Percentiles rank a stretch among this genome's conserved stretches.
Conservation (phyloP, 2,888 invertebrate genomes). For the Gari tellinella region DNA sequence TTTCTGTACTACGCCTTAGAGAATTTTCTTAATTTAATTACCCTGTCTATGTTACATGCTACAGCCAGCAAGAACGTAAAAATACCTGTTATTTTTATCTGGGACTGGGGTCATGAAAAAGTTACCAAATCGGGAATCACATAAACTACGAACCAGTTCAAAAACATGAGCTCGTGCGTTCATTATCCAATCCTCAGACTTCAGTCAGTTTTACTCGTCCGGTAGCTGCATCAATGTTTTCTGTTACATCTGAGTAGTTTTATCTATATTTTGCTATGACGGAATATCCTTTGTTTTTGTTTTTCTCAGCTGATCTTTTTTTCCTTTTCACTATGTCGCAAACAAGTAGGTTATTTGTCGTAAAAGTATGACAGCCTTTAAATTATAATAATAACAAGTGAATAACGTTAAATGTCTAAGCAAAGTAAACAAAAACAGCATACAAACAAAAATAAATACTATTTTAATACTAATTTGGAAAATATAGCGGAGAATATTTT, state of each 20-base stretch:
- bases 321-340: constrained; percentile 28
- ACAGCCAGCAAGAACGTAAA: no score
- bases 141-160: constrained; percentile 72
- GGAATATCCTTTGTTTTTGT: constrained; percentile 46
- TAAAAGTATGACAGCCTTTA: constrained; percentile 8
- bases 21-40: no score
- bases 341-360: constrained; percentile 41
- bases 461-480: no score
- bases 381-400: background rate
- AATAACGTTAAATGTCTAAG: no score
- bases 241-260: background rate
- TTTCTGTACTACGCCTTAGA: no score
- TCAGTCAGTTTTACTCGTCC: background rate
- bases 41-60: no score
- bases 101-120: no score
- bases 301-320: constrained; percentile 42
- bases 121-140: no score
- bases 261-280: constrained; percentile 40
- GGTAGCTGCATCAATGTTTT: constrained; percentile 6
- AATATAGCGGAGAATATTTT: no score
- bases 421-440: no score
- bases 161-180: constrained; percentile 74
- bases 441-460: no score
- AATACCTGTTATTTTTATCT: no score
- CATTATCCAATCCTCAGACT: constrained; percentile 56